Conservation (phyloP, 2,113 vertebrate genomes). For the Sigmodon hispidus region DNA sequence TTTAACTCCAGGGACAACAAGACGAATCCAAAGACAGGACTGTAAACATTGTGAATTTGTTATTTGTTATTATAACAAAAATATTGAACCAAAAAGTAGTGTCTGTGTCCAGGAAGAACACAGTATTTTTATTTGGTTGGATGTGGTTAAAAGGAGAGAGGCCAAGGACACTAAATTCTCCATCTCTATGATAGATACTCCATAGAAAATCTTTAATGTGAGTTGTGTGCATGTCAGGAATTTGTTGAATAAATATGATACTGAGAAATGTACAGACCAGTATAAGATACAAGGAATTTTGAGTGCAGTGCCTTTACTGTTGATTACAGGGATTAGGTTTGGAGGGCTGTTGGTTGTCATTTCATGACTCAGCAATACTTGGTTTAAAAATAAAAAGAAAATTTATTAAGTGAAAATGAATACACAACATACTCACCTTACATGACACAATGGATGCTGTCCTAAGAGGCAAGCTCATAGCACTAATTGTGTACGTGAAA, state of each 20-base stretch:
- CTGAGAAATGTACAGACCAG: neutral
- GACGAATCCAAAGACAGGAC: neutral
- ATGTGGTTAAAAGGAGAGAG: neutral
- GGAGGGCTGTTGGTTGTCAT: neutral
- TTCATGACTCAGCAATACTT: neutral
- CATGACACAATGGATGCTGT: neutral
- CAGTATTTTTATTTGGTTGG: neutral
- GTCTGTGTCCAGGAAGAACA: neutral
- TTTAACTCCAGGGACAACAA: neutral
- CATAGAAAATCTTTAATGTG: neutral
- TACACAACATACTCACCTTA: neutral
- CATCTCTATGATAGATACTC: neutral
- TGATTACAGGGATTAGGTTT: neutral
- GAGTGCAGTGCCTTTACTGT: neutral
- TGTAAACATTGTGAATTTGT: neutral
- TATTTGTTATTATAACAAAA: neutral
- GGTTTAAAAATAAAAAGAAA: neutral
- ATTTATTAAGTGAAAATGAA: neutral
- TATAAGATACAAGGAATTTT: neutral
- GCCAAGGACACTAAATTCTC: neutral
- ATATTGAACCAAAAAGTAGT: neutral
- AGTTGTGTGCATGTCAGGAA: too few species aligned
- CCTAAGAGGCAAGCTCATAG: neutral
- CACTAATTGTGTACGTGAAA: neutral
- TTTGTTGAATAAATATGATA: neutral